phyloP scores from a whole-genome alignment of 1,140 invertebrate species.

The Diachasma alloeum region DNA sequence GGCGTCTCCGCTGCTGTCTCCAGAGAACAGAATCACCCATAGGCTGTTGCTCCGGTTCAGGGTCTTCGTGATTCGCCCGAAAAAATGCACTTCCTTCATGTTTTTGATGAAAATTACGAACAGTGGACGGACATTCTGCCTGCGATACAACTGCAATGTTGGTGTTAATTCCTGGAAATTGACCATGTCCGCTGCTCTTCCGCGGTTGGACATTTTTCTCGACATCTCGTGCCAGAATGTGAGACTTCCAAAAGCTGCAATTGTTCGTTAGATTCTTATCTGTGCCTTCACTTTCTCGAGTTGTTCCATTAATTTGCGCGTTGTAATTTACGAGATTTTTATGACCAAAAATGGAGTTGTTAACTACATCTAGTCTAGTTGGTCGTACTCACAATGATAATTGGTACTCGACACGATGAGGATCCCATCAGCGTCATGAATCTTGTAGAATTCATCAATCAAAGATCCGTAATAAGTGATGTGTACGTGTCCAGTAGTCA shows the following conservation, averaged over 20 bases:
- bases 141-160: not conserved
- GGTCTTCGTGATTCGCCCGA: not conserved
- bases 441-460: too few relatives aligned
- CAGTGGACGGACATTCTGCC: slow-evolving; percentile 24
- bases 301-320: too few relatives aligned
- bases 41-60: not conserved
- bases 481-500: too few relatives aligned
- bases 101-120: slow-evolving; percentile 37
- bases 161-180: slow-evolving; percentile 20
- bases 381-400: too few relatives aligned
- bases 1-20: not conserved
- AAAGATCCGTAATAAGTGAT: too few relatives aligned
- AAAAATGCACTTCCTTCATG: not conserved
- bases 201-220: not conserved
- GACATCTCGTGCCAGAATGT: not conserved
- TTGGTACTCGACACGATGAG: too few relatives aligned
- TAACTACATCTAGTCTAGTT: too few relatives aligned
- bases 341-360: too few relatives aligned
- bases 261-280: not conserved
- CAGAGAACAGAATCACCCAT: slow-evolving; percentile 43
- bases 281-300: too few relatives aligned
- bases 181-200: slow-evolving; percentile 22
- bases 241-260: not conserved
- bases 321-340: too few relatives aligned
- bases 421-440: too few relatives aligned